phyloP scores from a whole-genome alignment of 2,113 vertebrate species.

The Litocranius walleri region DNA sequence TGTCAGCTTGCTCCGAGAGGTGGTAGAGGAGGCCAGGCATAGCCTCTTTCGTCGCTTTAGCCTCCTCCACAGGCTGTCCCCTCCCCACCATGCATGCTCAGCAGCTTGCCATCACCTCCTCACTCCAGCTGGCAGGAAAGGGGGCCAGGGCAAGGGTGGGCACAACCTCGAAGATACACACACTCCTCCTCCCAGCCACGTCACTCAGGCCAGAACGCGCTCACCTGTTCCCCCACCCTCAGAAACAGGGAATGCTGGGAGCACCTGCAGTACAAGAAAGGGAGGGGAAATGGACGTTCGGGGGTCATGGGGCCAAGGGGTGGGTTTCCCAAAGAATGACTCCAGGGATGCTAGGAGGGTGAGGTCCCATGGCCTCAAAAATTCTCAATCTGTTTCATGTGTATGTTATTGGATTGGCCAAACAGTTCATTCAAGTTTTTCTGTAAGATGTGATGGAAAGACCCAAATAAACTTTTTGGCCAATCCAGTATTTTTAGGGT shows the following conservation, averaged over 20 bases:
- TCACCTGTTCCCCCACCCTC: neutral
- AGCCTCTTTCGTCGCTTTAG: fast-evolving
- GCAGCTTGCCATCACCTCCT: neutral
- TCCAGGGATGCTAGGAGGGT: neutral
- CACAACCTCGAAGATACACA: neutral
- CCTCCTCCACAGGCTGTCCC: neutral
- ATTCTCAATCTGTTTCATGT: too few relatives aligned
- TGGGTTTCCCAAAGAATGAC: neutral
- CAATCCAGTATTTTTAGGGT: neutral
- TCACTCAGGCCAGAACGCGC: fast-evolving
- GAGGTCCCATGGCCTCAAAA: neutral
- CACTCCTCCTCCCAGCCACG: fast-evolving
- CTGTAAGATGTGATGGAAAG: neutral
- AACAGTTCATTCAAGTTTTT: neutral
- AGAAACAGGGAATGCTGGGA: neutral
- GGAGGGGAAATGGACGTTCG: neutral
- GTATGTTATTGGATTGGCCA: neutral
- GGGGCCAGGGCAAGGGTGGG: too few relatives aligned
- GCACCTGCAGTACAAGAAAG: neutral
- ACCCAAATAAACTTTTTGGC: neutral
- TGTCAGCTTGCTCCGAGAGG: fast-evolving
- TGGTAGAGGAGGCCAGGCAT: neutral
- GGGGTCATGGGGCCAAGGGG: neutral
- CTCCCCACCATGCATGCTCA: neutral
- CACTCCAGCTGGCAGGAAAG: neutral